Conservation (phyloP, 2,797 vertebrate species). For the Malurus splendens region DNA sequence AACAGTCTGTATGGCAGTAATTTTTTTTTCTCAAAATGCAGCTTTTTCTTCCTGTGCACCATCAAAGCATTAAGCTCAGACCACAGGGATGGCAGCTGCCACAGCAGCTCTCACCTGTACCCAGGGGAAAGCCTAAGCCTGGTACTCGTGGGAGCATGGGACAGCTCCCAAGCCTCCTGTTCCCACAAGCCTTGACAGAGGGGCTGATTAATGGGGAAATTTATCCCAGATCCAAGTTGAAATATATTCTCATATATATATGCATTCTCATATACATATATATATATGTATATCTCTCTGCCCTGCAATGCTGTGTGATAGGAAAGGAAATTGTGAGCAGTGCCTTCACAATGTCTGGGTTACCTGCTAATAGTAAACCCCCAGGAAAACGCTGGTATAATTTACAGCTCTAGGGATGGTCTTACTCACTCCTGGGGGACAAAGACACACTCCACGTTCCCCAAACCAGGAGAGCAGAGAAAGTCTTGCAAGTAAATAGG, state of each 20-base stretch:
- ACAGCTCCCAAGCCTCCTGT: neutral
- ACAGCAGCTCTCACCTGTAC: neutral
- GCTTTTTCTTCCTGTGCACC: neutral
- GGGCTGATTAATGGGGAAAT: neutral
- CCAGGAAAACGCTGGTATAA: neutral
- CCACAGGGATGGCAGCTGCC: rapidly evolving
- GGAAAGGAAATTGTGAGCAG: neutral
- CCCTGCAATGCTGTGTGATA: neutral
- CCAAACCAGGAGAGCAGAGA: neutral
- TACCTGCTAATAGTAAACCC: neutral
- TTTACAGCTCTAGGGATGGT: neutral
- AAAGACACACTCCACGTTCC: neutral
- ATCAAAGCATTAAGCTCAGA: neutral
- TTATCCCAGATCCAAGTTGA: neutral
- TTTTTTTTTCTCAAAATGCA: neutral
- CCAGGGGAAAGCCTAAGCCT: neutral
- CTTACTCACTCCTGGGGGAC: neutral
- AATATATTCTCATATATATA: neutral
- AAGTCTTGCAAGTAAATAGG: neutral
- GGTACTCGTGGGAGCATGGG: rapidly evolving
- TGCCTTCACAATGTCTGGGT: neutral
- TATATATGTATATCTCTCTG: neutral
- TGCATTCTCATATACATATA: rapidly evolving
- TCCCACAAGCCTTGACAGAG: neutral
- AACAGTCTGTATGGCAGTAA: neutral